Evolutionary conservation across 1,140 invertebrate genomes (phyloP).

Genomic region (Rhopalosiphum padi): DNA sequence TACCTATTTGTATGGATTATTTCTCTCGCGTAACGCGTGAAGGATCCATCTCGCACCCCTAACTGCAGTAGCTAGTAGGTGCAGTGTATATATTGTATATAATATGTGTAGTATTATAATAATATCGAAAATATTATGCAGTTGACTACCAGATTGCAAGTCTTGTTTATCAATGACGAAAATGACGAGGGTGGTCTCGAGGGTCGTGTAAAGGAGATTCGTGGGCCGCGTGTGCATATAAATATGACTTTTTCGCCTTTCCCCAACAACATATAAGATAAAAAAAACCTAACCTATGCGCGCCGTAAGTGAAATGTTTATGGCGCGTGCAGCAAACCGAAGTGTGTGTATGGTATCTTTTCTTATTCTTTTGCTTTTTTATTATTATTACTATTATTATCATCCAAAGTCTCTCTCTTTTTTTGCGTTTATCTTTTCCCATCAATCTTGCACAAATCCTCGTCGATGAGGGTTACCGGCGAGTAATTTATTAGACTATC

Average conservation of each 20-base stretch:
- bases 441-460: slow-evolving; percentile 57
- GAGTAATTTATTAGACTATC: slow-evolving; percentile 58
- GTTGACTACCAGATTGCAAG: slow-evolving; percentile 23
- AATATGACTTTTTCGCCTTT: slow-evolving; percentile 40
- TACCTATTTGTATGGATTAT: background rate
- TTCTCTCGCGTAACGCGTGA: background rate
- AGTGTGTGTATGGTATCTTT: background rate
- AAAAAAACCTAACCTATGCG: background rate
- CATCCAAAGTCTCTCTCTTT: background rate
- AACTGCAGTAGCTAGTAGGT: background rate
- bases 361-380: background rate
- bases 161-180: slow-evolving; percentile 43
- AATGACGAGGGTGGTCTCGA: slow-evolving; percentile 36
- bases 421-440: slow-evolving; percentile 54
- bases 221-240: background rate
- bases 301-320: slow-evolving; percentile 47
- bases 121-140: slow-evolving; percentile 23
- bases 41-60: background rate
- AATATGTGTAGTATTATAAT: background rate
- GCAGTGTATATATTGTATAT: background rate
- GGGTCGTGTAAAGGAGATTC: slow-evolving; percentile 17
- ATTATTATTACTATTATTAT: too few species aligned
- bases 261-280: slow-evolving; percentile 40
- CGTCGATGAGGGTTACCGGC: slow-evolving; percentile 54
- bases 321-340: background rate